Evolutionary conservation across 2,797 vertebrate species (phyloP).

Genomic region (Percopsis omiscomaycus): DNA sequence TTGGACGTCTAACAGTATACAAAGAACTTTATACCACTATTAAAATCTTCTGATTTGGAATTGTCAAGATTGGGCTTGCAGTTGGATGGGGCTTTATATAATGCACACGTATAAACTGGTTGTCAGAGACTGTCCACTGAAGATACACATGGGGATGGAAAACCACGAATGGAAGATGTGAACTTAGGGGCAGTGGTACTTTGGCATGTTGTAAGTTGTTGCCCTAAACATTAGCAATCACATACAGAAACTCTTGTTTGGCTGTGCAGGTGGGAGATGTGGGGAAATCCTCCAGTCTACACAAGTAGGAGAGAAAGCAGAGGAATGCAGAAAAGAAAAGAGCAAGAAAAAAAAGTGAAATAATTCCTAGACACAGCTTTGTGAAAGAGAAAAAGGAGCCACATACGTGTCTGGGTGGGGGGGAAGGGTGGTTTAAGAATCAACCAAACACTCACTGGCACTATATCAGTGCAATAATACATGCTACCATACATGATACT

Average conservation of each 20-base stretch:
- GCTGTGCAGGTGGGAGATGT: constrained; percentile 99
- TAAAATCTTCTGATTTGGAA: too few species aligned
- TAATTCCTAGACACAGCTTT: too few species aligned
- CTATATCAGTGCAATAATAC: too few species aligned
- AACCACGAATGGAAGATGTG: constrained; percentile 52
- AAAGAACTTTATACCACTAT: neutral
- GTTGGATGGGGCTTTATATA: constrained; percentile 2
- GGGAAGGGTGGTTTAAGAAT: too few species aligned
- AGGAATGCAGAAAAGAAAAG: constrained; percentile 48
- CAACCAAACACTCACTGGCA: too few species aligned
- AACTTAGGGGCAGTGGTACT: constrained; percentile 17
- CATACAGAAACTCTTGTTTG: constrained; percentile 99
- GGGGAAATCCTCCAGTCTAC: constrained; percentile 99
- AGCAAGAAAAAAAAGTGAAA: constrained; percentile 45
- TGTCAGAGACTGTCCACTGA: constrained; percentile 32
- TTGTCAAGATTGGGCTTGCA: neutral
- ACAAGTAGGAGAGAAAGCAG: constrained; percentile 75
- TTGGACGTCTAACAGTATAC: neutral
- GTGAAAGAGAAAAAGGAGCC: too few species aligned
- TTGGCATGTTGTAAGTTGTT: constrained; percentile 51
- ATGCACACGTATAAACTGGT: neutral
- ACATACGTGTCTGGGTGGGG: too few species aligned
- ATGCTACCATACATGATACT: too few species aligned
- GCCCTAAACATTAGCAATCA: constrained; percentile 69
- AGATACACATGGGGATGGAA: constrained; percentile 50